Percentiles rank a stretch among this genome's conserved stretches.
These are phyloP conservation scores for Varanus salvator DNA, from an alignment of 2,113 vertebrate species.

Conservation along the genomic window DNA sequence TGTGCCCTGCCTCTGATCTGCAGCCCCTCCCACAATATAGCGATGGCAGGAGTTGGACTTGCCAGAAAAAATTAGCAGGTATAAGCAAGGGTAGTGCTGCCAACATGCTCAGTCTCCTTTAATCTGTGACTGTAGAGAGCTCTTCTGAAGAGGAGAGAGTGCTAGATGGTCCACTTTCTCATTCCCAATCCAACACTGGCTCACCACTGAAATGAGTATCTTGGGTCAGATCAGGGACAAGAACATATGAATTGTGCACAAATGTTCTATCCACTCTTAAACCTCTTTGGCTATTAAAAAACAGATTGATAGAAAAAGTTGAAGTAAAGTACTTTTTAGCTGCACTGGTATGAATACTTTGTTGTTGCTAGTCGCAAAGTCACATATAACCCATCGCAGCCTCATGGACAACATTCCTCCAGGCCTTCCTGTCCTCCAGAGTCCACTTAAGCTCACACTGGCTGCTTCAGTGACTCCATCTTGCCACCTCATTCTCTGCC, in stretches of 20 bases:
- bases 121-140: not conserved
- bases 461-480: too few species aligned
- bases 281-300: not conserved
- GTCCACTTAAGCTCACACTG: too few species aligned
- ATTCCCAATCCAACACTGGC: not conserved
- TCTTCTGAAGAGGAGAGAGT: not conserved
- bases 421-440: too few species aligned
- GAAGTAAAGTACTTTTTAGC: not conserved
- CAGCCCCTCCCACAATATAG: not conserved
- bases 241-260: not conserved
- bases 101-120: not conserved
- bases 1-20: not conserved
- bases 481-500: too few species aligned
- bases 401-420: too few species aligned
- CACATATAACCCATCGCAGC: too few species aligned
- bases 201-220: not conserved
- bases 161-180: not conserved
- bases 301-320: not conserved
- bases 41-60: not conserved
- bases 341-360: too few species aligned
- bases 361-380: too few species aligned
- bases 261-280: not conserved
- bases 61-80: not conserved
- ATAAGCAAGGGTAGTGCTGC: not conserved
- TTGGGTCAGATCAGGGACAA: not conserved